Evolutionary conservation across 2,888 invertebrate genomes (phyloP), one percentile per base, ranked within the genome.

Genomic region (Alloscopus bannaensis): DNA sequence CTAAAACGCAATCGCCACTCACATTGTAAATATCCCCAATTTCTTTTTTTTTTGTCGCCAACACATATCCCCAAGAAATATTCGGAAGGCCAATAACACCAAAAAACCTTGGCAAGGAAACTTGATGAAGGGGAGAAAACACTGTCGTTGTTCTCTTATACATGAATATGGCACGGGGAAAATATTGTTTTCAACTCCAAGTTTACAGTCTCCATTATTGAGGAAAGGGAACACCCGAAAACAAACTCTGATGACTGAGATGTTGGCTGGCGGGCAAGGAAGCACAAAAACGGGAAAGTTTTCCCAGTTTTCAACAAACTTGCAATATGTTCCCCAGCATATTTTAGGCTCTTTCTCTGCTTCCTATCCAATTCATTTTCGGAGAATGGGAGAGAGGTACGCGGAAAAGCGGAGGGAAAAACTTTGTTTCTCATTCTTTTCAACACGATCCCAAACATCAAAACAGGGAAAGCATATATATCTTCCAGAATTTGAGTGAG

Each of bases 101-200:
- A 69, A 76, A 64, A 69, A 68, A 60, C 57, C 64, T 69, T 75
- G 80, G 70, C 73, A 70, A 62, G n/a, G n/a, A 73, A 75, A 80
- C 68, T 73, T 80, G 79, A 80, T 73, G 79, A 80, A 66, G 64
- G 62, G 55, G 79, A 68, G 73, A 80, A 73, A 70, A 64, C 42
- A 31, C 36, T 52, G 40, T 55, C 40, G 59, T 70, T 42, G 45
- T 47, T 50, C 26, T 24, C 26, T n/a, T 22, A 13, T 28, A 24
- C 24, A 42, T 36, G 36, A 13, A 36, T 36, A 8, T 36, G 6
- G 8, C 13, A 6, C 8, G 55, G 36, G 47, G 45, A 76, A 65
- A 57, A 59, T 78, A 78, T 71, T 78, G 59, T 59, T 55, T 62
- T 78, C 71, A 62, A n/a, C n/a, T n/a, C n/a, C 60, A 79, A 72